Evolutionary conservation across 2,888 invertebrate species (phyloP).

Genomic region (Dione vanillae): DNA sequence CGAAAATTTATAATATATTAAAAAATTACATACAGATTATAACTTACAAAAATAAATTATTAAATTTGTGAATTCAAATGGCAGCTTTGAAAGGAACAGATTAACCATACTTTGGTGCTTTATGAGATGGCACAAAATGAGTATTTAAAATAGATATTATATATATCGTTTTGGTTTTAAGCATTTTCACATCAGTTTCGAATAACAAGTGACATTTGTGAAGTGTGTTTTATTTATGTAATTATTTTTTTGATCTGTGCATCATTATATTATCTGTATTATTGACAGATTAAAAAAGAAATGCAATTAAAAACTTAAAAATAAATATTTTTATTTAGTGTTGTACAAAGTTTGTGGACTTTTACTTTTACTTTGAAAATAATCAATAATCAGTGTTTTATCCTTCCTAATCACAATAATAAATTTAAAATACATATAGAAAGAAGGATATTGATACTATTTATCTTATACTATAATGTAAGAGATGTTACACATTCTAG

Average conservation of each 20-base stretch:
- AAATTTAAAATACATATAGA: background rate
- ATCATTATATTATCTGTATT: too few species aligned
- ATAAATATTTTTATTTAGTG: too few species aligned
- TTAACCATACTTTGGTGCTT: constrained; percentile 4
- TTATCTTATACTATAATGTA: background rate
- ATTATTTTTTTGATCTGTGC: background rate
- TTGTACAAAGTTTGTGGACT: background rate
- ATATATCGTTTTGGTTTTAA: background rate
- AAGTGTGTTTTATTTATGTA: background rate
- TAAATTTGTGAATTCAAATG: too few species aligned
- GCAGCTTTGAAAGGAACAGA: constrained; percentile 17
- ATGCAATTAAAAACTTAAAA: too few species aligned
- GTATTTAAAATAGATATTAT: background rate
- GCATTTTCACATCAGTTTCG: background rate
- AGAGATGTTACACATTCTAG: constrained; percentile 1
- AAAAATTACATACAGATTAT: too few species aligned
- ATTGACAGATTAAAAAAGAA: too few species aligned
- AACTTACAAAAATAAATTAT: background rate
- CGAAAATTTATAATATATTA: too few species aligned
- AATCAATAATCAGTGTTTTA: background rate
- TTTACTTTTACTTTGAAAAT: background rate
- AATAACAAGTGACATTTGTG: background rate
- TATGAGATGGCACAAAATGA: constrained; percentile 11
- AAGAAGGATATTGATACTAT: background rate
- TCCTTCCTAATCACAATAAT: background rate